A percentile compares a stretch with the other conserved stretches of the same genome.
phyloP scores from a whole-genome alignment of 1,140 invertebrate genomes.

The Trachymyrmex septentrionalis region DNA sequence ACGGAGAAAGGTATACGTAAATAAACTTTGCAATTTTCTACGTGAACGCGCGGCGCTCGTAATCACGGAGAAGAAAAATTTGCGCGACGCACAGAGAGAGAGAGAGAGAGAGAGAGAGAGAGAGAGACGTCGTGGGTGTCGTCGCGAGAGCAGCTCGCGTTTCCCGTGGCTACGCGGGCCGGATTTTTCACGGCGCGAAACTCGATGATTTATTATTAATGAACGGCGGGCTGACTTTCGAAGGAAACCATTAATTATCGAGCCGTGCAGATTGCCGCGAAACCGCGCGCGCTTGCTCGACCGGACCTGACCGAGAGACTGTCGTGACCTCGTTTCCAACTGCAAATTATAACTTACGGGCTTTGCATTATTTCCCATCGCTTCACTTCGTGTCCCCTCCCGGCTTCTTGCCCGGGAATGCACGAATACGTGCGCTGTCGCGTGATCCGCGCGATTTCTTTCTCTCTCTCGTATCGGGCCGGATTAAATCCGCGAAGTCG shows the following conservation, averaged over 20 bases:
- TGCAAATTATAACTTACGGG: constrained; percentile 65
- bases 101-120: too few species aligned
- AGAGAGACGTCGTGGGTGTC: neutral
- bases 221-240: constrained; percentile 58
- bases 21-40: constrained; percentile 47
- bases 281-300: constrained; percentile 52
- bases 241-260: constrained; percentile 70
- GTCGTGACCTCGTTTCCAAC: constrained; percentile 64
- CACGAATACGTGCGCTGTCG: constrained; percentile 35
- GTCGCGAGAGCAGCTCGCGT: constrained; percentile 12
- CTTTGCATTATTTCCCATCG: constrained; percentile 61
- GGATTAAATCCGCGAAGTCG: constrained; percentile 56
- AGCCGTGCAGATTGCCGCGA: constrained; percentile 40
- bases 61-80: constrained; percentile 30
- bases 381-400: constrained; percentile 1
- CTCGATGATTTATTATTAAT: constrained; percentile 66
- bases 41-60: neutral
- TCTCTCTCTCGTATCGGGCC: constrained; percentile 1
- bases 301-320: constrained; percentile 57
- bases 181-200: constrained; percentile 50
- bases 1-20: constrained; percentile 7
- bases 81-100: neutral
- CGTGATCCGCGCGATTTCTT: constrained; percentile 42
- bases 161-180: constrained; percentile 14
- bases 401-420: constrained; percentile 35